Percentiles rank a stretch among this genome's conserved stretches.
Conservation (phyloP, 2,888 invertebrate genomes). For the Xestia xanthographa region DNA sequence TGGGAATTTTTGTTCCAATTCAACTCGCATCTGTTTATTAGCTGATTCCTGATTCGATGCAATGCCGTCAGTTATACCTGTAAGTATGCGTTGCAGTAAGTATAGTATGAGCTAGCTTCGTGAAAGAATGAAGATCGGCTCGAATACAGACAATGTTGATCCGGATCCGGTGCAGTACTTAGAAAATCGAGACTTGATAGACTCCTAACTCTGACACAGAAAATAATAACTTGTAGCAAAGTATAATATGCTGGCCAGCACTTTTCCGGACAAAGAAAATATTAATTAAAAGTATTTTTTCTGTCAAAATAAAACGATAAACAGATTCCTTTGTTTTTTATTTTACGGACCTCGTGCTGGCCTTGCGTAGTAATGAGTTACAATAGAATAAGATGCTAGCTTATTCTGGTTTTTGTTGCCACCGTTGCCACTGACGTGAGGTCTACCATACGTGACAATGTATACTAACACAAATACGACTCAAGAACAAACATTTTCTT, state of each 20-base stretch:
- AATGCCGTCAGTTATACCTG: too few relatives aligned
- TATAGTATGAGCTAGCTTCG: too few relatives aligned
- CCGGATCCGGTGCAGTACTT: too few relatives aligned
- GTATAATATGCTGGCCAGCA: too few relatives aligned
- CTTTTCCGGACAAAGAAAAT: background rate
- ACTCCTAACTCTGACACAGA: background rate
- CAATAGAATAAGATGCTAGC: background rate
- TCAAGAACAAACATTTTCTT: constrained; percentile 28
- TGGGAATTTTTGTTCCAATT: too few relatives aligned
- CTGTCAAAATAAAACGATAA: background rate
- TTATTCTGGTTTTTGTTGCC: background rate
- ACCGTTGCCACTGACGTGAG: background rate
- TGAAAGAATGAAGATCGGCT: too few relatives aligned
- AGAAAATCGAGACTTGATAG: too few relatives aligned
- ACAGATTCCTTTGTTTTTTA: background rate
- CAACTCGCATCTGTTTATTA: too few relatives aligned
- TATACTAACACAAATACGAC: constrained; percentile 4
- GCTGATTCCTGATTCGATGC: too few relatives aligned
- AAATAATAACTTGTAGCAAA: background rate
- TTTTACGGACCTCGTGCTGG: background rate
- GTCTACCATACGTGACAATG: background rate
- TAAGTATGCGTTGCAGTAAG: too few relatives aligned
- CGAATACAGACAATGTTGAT: too few relatives aligned
- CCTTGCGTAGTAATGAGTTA: background rate
- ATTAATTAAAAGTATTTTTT: background rate